A percentile compares a stretch with the other conserved stretches of the same genome.
Conservation (phyloP, 1,140 invertebrate species). For the Leguminivora glycinivorella region DNA sequence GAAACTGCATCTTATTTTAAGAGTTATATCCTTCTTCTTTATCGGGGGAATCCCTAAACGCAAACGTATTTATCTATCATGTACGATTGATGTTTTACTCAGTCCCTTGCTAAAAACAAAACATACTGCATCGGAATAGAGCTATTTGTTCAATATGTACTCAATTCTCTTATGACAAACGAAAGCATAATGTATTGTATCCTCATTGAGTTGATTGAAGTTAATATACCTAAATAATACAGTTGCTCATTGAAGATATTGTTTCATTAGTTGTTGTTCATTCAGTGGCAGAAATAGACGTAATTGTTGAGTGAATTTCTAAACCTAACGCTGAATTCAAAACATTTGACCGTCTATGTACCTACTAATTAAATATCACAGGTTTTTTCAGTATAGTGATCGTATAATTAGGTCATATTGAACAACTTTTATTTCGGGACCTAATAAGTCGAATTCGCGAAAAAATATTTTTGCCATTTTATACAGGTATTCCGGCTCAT, state of each 20-base stretch:
- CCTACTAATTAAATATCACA: background rate
- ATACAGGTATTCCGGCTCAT: too few relatives aligned
- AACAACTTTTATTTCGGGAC: too few relatives aligned
- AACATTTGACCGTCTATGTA: background rate
- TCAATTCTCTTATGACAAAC: background rate
- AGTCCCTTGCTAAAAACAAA: background rate
- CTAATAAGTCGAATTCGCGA: too few relatives aligned
- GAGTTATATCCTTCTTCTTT: too few relatives aligned
- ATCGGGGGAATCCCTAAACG: background rate
- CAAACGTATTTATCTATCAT: background rate
- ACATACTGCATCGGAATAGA: background rate
- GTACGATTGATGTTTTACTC: background rate
- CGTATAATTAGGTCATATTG: too few relatives aligned
- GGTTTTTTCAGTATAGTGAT: too few relatives aligned
- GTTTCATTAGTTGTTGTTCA: background rate
- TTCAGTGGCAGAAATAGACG: background rate
- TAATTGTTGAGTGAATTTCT: background rate
- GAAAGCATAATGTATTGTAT: background rate
- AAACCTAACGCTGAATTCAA: background rate
- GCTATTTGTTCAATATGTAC: background rate
- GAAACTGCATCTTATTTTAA: too few relatives aligned
- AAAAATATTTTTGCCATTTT: too few relatives aligned
- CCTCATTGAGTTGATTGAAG: constrained; percentile 6
- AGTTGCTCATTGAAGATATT: background rate
- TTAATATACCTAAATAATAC: background rate